These are phyloP conservation scores for Drosophila yooni DNA, from an alignment of 2,888 invertebrate genomes.

Conservation along the genomic window DNA sequence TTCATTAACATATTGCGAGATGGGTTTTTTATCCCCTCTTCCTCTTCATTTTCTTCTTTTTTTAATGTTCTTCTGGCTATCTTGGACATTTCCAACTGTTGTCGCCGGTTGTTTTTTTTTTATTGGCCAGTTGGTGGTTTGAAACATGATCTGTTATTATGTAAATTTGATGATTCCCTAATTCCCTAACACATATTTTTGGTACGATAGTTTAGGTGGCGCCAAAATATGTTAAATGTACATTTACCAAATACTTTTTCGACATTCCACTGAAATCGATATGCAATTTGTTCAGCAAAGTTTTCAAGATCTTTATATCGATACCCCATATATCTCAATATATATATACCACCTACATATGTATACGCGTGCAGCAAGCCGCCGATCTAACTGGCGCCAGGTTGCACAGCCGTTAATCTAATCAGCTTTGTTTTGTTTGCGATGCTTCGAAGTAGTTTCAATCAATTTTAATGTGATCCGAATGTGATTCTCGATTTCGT, in stretches of 20 bases:
- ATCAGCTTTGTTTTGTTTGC: conserved; percentile 32
- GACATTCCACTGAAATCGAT: conserved; percentile 52
- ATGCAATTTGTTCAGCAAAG: conserved; percentile 47
- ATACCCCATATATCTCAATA: conserved; percentile 4
- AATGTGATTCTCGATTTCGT: conserved; percentile 16
- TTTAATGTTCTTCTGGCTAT: conserved; percentile 53
- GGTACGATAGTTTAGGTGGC: conserved; percentile 53
- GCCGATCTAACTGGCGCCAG: conserved; percentile 40
- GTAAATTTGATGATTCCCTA: conserved; percentile 78
- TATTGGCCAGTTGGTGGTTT: conserved; percentile 38
- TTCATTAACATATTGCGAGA: conserved; percentile 79
- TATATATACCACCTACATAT: conserved; percentile 17
- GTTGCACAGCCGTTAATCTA: conserved; percentile 31
- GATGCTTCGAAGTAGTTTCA: conserved; percentile 11
- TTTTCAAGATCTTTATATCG: conserved; percentile 5
- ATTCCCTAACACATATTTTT: conserved; percentile 73
- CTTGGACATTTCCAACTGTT: conserved; percentile 70
- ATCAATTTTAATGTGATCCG: conserved; percentile 8
- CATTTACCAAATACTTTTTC: conserved; percentile 5
- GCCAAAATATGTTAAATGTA: conserved; percentile 66
- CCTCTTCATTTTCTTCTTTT: conserved; percentile 31
- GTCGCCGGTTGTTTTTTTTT: conserved; percentile 50
- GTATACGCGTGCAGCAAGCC: not conserved
- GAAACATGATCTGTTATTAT: conserved; percentile 80
- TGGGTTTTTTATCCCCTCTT: conserved; percentile 29